Percentiles rank a stretch among this genome's conserved stretches.
Conservation (phyloP, 2,888 invertebrate genomes). For the Dicycla oo region DNA sequence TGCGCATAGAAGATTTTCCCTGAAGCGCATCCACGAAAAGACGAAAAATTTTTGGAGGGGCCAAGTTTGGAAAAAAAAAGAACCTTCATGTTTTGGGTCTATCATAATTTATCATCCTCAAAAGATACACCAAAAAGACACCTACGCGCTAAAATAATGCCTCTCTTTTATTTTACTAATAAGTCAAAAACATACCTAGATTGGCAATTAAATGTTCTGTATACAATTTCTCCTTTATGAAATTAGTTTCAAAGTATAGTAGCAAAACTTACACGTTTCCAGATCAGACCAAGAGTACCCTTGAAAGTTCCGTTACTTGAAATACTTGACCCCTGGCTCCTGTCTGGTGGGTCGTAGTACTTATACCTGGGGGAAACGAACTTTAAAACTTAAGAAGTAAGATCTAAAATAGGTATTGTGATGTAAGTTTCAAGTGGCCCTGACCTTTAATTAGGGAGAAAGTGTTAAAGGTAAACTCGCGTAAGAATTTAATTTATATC, state of each 20-base stretch:
- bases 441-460: constrained; percentile 44
- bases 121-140: background rate
- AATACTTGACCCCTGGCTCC: constrained; percentile 92
- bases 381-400: constrained; percentile 7
- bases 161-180: background rate
- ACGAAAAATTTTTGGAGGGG: background rate
- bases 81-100: no score
- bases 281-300: constrained; percentile 93
- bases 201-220: background rate
- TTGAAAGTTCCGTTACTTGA: constrained; percentile 92
- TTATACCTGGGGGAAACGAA: constrained; percentile 85
- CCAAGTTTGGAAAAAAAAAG: background rate
- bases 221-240: background rate
- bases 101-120: background rate
- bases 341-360: constrained; percentile 94
- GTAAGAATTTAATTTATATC: constrained; percentile 40
- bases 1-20: no score
- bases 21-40: background rate
- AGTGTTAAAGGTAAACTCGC: constrained; percentile 19
- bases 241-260: constrained; percentile 16
- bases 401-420: background rate
- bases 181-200: background rate
- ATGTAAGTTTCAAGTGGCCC: constrained; percentile 23
- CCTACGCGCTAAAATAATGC: background rate
- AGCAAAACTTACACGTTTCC: constrained; percentile 90